Evolutionary conservation across 2,797 vertebrate species (phyloP), one percentile per base, ranked within the genome.

Genomic region (Craterocephalus amniculus): DNA sequence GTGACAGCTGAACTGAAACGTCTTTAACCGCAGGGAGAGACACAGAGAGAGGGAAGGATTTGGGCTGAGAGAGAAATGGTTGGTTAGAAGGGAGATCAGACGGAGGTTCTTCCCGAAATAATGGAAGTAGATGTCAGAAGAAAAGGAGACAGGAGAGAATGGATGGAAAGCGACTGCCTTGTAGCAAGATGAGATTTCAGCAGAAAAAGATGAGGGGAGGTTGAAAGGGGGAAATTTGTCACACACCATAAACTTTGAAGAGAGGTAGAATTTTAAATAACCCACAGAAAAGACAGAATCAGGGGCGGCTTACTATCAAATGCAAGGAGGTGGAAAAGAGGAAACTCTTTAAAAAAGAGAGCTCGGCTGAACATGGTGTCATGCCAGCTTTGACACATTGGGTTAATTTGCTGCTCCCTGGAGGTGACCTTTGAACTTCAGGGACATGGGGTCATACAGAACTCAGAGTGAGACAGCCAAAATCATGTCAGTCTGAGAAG

Each of bases 1-100:
- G 94, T 95, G 95, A 96, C 95, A 95, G 95, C 95, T 94, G 95
- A 95, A 94, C 92, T 94, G 93, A 95, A 94, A 95, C 91, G 90
- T 95, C 94, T 95, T 94, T 94, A 91, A 93, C 89, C 91, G 67
- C 84, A 87, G 88, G 86, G 89, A 87, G 80, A 72, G 75, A 85
- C 70, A 80, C 51, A 81, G 79, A 67, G 75, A 74, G 56, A 67
- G 78, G 78, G 65, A 22, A 72, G 80, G 77, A 76, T 68, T 76
- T 68, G 52, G 70, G 43, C 64, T 51, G 76, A 58, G 79, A 74
- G 66, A 78, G 70, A 61, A 63, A 68, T 57, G 22, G 70, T 12
- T 61, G 38, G 54, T 58, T 70, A 76, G 67, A 75, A 76, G 75
- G 87, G 87, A 92, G 93, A 91, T 90, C 83, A 88, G 88, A 86